Evolutionary conservation across 2,888 invertebrate genomes (phyloP).

Genomic region (Anodontia alba): DNA sequence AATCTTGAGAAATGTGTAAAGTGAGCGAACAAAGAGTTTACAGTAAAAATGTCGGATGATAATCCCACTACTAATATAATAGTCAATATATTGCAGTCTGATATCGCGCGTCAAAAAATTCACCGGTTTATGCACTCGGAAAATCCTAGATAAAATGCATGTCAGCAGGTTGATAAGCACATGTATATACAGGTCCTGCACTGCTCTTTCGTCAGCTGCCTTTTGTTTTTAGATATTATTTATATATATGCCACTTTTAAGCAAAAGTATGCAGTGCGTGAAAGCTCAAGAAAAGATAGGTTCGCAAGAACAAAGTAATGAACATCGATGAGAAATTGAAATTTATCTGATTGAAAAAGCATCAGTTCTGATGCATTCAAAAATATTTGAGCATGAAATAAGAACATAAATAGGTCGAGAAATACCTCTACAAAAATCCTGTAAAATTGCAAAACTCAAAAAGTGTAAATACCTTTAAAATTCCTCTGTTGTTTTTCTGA

Average conservation of each 20-base stretch:
- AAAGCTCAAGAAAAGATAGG: slow-evolving; percentile 46
- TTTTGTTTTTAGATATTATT: slow-evolving; percentile 30
- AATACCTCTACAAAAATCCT: neutral
- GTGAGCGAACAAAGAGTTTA: slow-evolving; percentile 57
- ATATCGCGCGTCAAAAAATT: slow-evolving; percentile 33
- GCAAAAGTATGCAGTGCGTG: slow-evolving; percentile 41
- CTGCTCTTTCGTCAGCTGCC: slow-evolving; percentile 16
- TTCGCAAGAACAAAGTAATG: slow-evolving; percentile 55
- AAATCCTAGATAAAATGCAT: slow-evolving; percentile 31
- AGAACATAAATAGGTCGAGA: neutral
- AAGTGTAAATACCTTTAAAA: slow-evolving; percentile 3
- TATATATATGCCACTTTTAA: slow-evolving; percentile 5
- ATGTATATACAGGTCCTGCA: slow-evolving; percentile 31
- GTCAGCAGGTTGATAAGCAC: slow-evolving; percentile 34
- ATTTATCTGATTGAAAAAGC: slow-evolving; percentile 23
- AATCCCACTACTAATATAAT: slow-evolving; percentile 58
- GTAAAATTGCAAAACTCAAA: slow-evolving; percentile 1
- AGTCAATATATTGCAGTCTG: slow-evolving; percentile 62
- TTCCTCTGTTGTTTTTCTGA: slow-evolving; percentile 8
- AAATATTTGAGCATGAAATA: neutral
- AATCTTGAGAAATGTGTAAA: slow-evolving; percentile 11
- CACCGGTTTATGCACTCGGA: slow-evolving; percentile 44
- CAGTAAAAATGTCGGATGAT: slow-evolving; percentile 64
- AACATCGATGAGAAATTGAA: slow-evolving; percentile 21
- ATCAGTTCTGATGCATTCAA: slow-evolving; percentile 20